Evolutionary conservation across 2,113 vertebrate species (phyloP).

Genomic region (Rhinoderma darwinii): DNA sequence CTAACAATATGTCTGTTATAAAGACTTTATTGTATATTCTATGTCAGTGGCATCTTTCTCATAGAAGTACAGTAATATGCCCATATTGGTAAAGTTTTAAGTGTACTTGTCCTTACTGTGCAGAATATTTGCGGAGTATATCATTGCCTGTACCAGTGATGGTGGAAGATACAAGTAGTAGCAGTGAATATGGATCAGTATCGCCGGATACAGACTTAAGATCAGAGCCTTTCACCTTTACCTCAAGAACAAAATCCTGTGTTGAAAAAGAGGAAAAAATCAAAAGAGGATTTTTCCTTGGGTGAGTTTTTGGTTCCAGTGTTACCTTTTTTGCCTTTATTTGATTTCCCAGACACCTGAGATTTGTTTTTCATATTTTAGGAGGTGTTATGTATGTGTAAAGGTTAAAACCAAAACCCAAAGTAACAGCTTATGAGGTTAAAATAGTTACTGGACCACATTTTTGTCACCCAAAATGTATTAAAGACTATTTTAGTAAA

Average conservation of each 20-base stretch:
- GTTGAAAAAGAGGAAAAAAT: constrained; percentile 91
- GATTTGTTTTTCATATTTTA: background rate
- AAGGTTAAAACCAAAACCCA: no score
- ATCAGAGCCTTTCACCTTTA: constrained; percentile 92
- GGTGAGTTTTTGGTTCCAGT: constrained; percentile 72
- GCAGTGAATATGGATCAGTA: constrained; percentile 96
- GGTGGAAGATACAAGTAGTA: constrained; percentile 95
- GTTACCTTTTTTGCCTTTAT: background rate
- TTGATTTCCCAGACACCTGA: background rate
- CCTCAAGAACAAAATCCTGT: constrained; percentile 90
- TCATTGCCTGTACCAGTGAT: constrained; percentile 95
- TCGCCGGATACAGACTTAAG: constrained; percentile 95
- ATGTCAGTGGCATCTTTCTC: no score
- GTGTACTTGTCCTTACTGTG: background rate
- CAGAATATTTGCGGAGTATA: constrained; percentile 95
- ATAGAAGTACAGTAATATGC: no score
- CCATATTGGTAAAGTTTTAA: constrained; percentile 77
- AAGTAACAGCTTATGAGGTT: no score
- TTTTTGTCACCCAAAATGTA: no score
- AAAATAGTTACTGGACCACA: no score
- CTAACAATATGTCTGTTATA: no score
- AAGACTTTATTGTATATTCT: no score
- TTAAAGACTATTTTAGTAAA: no score
- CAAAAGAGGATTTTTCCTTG: constrained; percentile 87
- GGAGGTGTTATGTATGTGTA: no score